Percentiles rank a stretch among this genome's conserved stretches.
phyloP scores from a whole-genome alignment of 2,113 vertebrate species.

The Antechinus flavipes region DNA sequence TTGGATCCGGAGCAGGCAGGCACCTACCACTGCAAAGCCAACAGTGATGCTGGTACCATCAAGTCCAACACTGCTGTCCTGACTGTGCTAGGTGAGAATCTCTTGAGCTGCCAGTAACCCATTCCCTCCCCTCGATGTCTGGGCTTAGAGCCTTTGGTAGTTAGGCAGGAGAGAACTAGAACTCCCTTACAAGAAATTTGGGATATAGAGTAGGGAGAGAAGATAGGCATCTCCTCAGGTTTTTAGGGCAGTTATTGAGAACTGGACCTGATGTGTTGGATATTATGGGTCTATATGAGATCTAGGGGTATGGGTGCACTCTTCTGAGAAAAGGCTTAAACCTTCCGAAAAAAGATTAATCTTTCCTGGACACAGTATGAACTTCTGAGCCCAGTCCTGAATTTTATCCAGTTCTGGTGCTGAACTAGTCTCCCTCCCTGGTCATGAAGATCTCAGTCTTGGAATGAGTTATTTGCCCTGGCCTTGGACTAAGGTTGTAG shows the following conservation, averaged over 20 bases:
- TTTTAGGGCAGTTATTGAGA: background rate
- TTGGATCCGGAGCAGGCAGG: conserved; percentile 87
- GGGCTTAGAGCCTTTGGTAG: background rate
- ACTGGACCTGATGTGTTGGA: background rate
- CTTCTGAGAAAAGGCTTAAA: background rate
- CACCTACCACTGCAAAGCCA: conserved; percentile 94
- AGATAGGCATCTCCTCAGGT: background rate
- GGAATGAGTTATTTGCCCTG: background rate
- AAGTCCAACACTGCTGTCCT: conserved; percentile 88
- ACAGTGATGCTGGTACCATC: conserved; percentile 88
- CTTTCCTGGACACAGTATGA: background rate
- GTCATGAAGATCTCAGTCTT: background rate
- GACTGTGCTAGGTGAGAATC: conserved; percentile 89
- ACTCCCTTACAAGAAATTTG: background rate
- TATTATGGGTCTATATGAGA: background rate
- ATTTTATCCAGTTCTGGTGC: no score
- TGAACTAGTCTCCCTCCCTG: background rate
- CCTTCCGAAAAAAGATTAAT: background rate
- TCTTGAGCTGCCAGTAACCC: background rate
- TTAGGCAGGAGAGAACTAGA: background rate
- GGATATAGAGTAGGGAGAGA: background rate
- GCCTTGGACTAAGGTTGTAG: background rate
- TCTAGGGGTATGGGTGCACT: background rate
- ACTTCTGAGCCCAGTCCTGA: background rate
- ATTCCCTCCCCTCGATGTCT: background rate